Evolutionary conservation across 1,140 invertebrate species (phyloP).

Genomic region (Cydia strobilella): DNA sequence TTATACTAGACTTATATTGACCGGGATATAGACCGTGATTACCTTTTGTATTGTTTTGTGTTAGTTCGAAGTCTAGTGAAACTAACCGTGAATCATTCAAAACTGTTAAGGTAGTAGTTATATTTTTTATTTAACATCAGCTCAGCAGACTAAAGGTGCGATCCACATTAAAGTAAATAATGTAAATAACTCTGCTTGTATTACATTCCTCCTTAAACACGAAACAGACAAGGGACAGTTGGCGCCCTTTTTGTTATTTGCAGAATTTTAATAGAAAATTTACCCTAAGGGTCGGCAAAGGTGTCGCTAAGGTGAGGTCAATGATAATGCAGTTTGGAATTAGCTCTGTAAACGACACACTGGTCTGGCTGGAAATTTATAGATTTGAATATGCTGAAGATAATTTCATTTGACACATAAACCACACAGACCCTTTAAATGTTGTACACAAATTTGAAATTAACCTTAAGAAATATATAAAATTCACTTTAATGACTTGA

Average conservation of each 20-base stretch:
- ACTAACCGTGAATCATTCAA: too few species aligned
- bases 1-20: too few species aligned
- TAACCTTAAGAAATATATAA: too few species aligned
- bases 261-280: slow-evolving; percentile 75
- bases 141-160: slow-evolving; percentile 10
- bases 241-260: slow-evolving; percentile 70
- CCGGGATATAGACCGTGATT: too few species aligned
- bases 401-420: too few species aligned
- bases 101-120: too few species aligned
- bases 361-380: neutral
- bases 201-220: slow-evolving; percentile 73
- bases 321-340: neutral
- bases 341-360: neutral
- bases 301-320: slow-evolving; percentile 28
- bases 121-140: neutral
- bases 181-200: slow-evolving; percentile 73
- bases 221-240: slow-evolving; percentile 66
- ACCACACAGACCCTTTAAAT: too few species aligned
- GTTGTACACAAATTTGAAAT: too few species aligned
- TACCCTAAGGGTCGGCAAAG: slow-evolving; percentile 35
- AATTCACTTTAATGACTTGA: too few species aligned
- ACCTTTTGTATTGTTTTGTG: too few species aligned
- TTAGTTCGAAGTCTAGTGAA: too few species aligned
- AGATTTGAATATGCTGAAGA: neutral
- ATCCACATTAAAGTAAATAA: slow-evolving; percentile 49